phyloP scores from a whole-genome alignment of 2,888 invertebrate genomes.

The Drosophila villosipedis region DNA sequence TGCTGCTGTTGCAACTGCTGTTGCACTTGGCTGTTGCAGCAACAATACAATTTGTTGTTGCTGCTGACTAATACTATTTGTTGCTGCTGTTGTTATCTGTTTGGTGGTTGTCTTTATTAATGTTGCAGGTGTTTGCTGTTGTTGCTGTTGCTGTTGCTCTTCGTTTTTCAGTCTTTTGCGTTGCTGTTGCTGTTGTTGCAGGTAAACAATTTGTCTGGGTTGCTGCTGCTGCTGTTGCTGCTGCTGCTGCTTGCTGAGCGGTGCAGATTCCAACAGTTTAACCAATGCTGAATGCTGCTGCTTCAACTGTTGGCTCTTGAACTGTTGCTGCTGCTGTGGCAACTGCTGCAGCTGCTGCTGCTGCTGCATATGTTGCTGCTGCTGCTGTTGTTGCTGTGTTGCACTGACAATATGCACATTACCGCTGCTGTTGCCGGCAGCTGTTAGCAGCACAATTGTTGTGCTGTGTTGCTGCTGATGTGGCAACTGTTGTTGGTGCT shows the following conservation, averaged over 20 bases:
- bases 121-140: conserved; percentile 73
- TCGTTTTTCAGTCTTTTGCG: conserved; percentile 84
- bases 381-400: conserved; percentile 51
- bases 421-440: conserved; percentile 44
- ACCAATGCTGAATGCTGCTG: conserved; percentile 89
- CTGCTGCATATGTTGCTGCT: conserved; percentile 54
- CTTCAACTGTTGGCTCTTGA: conserved; percentile 86
- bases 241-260: conserved; percentile 73
- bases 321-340: conserved; percentile 61
- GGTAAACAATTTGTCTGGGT: conserved; percentile 50
- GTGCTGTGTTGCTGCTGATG: conserved; percentile 75
- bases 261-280: conserved; percentile 88
- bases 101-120: conserved; percentile 78
- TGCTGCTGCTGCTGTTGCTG: conserved; percentile 56
- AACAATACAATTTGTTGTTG: conserved; percentile 74
- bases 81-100: conserved; percentile 61
- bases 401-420: conserved; percentile 65
- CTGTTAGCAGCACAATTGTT: conserved; percentile 77
- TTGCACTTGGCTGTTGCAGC: conserved; percentile 59
- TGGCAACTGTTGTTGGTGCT: conserved; percentile 51
- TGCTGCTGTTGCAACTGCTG: conserved; percentile 37
- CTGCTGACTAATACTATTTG: conserved; percentile 82
- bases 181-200: conserved; percentile 69
- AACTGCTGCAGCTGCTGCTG: conserved; percentile 50
- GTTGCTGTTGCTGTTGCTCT: conserved; percentile 48